These are phyloP conservation scores for Sciaenops ocellatus DNA, from an alignment of 2,797 vertebrate genomes.

Conservation along the genomic window DNA sequence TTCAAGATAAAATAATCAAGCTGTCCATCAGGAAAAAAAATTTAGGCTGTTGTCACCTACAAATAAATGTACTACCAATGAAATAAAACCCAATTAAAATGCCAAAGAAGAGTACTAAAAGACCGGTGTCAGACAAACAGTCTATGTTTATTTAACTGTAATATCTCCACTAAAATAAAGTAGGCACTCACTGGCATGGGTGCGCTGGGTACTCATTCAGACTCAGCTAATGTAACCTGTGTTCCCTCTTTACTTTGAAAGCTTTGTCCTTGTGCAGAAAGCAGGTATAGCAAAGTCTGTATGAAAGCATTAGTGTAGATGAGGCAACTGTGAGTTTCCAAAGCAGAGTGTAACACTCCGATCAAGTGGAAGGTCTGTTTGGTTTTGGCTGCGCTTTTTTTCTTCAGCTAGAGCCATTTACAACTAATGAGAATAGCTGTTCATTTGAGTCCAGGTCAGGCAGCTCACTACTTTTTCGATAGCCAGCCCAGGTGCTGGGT, in stretches of 20 bases:
- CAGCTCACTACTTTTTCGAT: background rate
- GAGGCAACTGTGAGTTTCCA: conserved; percentile 57
- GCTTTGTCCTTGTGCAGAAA: conserved; percentile 71
- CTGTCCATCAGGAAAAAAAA: background rate
- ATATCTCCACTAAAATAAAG: conserved; percentile 54
- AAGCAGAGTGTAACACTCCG: conserved; percentile 59
- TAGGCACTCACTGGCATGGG: conserved; percentile 45
- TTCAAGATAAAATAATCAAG: background rate
- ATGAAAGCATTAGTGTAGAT: conserved; percentile 67
- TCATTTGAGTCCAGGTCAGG: conserved; percentile 42
- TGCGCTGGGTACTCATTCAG: conserved; percentile 28
- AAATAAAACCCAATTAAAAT: conserved; percentile 24
- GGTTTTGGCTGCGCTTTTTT: conserved; percentile 55
- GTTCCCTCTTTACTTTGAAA: conserved; percentile 73
- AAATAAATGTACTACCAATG: background rate
- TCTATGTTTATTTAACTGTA: conserved; percentile 44
- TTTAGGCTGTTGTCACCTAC: background rate
- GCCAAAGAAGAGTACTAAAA: conserved; percentile 16
- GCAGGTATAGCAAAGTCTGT: conserved; percentile 45
- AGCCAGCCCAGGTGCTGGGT: conserved; percentile 29
- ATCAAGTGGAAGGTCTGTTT: conserved; percentile 74
- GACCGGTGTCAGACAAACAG: conserved; percentile 17
- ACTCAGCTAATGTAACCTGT: conserved; percentile 63
- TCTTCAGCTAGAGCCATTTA: conserved; percentile 65
- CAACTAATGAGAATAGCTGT: conserved; percentile 64